Evolutionary conservation across 2,797 vertebrate species (phyloP).

Genomic region (Ctenosaura bakeri): DNA sequence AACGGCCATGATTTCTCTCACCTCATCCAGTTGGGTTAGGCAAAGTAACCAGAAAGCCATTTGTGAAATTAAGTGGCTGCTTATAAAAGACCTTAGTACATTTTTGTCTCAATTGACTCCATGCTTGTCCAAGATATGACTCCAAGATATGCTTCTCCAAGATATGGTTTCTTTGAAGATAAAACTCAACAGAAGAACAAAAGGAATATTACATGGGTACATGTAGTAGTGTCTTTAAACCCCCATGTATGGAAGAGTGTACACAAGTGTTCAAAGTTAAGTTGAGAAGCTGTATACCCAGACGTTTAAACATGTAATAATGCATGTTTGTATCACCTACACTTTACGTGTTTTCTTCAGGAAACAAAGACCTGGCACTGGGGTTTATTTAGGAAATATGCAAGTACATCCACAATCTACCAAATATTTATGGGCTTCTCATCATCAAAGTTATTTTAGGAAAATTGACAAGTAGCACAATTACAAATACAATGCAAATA

Average conservation of each 20-base stretch:
- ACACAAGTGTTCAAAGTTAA: not conserved
- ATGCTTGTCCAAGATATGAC: too few species aligned
- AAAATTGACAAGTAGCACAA: not conserved
- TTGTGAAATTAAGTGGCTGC: too few species aligned
- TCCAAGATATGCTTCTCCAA: too few species aligned
- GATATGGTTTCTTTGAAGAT: too few species aligned
- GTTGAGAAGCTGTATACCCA: not conserved
- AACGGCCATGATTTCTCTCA: too few species aligned
- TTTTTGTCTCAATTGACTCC: too few species aligned
- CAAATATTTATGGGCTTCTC: not conserved
- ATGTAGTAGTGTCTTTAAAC: not conserved
- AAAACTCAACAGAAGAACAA: too few species aligned
- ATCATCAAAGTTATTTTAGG: not conserved
- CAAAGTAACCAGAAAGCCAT: too few species aligned
- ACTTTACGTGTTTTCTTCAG: not conserved
- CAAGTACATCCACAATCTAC: not conserved
- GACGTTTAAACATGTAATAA: not conserved
- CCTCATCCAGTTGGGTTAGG: too few species aligned
- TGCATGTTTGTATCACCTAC: not conserved
- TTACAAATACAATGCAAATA: slow-evolving; percentile 1
- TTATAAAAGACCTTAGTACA: too few species aligned
- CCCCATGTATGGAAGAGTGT: not conserved
- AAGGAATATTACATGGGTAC: not conserved
- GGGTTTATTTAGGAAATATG: not conserved
- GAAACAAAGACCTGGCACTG: not conserved